A percentile compares a stretch with the other conserved stretches of the same genome.
phyloP scores from a whole-genome alignment of 1,140 invertebrate genomes.

The Monochamus saltuarius region DNA sequence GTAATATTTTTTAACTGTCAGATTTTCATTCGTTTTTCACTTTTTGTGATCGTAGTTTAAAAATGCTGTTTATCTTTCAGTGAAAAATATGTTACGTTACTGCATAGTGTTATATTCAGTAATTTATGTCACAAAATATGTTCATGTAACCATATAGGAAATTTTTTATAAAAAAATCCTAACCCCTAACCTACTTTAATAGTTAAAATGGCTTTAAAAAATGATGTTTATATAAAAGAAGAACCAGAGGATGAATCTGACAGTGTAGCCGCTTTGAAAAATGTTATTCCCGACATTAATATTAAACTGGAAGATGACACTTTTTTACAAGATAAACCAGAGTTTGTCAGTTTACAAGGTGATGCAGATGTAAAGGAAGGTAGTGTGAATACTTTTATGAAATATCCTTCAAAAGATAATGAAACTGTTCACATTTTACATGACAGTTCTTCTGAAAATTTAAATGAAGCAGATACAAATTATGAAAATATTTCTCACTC shows the following conservation, averaged over 20 bases:
- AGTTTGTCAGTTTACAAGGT: not conserved
- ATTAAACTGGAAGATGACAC: not conserved
- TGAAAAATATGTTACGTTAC: too few relatives aligned
- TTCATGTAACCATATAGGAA: too few relatives aligned
- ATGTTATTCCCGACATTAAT: slow-evolving; percentile 1
- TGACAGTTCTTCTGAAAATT: not conserved
- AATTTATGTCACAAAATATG: too few relatives aligned
- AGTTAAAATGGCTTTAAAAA: too few relatives aligned
- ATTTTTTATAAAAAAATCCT: too few relatives aligned
- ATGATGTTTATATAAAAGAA: slow-evolving; percentile 8
- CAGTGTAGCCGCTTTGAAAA: not conserved
- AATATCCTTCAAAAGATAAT: too few relatives aligned
- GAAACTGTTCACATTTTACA: not conserved
- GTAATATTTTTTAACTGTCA: too few relatives aligned
- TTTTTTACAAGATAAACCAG: slow-evolving; percentile 5
- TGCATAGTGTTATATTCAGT: too few relatives aligned
- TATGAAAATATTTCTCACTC: slow-evolving; percentile 8
- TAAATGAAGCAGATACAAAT: not conserved
- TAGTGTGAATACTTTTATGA: not conserved
- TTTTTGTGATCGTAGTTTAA: too few relatives aligned
- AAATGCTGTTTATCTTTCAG: too few relatives aligned
- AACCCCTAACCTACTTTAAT: too few relatives aligned
- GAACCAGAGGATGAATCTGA: slow-evolving; percentile 13
- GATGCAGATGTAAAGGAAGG: not conserved
- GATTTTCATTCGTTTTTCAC: too few relatives aligned